Base-by-base conservation (phyloP, 2,888 invertebrate genomes). In the Seladonia tumulorum region DNA sequence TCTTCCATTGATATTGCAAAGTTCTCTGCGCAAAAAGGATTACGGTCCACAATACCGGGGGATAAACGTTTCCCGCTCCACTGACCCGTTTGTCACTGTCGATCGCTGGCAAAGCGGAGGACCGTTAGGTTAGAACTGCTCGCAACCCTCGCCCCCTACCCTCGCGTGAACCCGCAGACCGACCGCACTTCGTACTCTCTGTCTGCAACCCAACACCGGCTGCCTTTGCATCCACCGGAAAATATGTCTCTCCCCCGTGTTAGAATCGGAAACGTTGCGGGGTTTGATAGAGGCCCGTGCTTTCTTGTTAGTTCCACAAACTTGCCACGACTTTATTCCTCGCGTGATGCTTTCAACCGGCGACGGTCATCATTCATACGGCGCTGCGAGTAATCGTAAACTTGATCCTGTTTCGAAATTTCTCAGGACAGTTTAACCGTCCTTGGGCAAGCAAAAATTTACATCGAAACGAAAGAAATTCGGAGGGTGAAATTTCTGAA, bases 31-130 rank as follows among this genome's bases (percentile, higher is more conserved):
- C 74, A 79, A 81, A 88, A 88, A 88, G 81, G 82, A 79, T 88
- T 83, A 81, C 80, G 74, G 83, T 73, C 75, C 57, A 76, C 57
- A 87, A 79, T 81, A 66, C 80, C 70, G 72, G 76, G 76, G 87
- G 81, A 82, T 89, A 89, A 89, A 89, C 86, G 90, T 83, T 82
- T 78, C 86, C 75, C 83, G 83, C 74, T 86, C 86, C 86, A 82
- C 78, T 82, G 84, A 89, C 81, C 88, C 86, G 84, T 86, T 89
- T 82, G 89, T 89, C 83, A 89, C 72, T 83, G 82, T 72, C 89
- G 85, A 89, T 87, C 89, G 89, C 87, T 87, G 75, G 79, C 79
- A 84, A 88, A 89, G 89, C 85, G 85, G 81, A 78, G 83, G 79
- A 85, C 77, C 73, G 79, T 86, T 60, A 63, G 79, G 81, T 79